phyloP scores from a whole-genome alignment of 37 sponge, comb jelly and placozoan species.

The Tethya wilhelma region DNA sequence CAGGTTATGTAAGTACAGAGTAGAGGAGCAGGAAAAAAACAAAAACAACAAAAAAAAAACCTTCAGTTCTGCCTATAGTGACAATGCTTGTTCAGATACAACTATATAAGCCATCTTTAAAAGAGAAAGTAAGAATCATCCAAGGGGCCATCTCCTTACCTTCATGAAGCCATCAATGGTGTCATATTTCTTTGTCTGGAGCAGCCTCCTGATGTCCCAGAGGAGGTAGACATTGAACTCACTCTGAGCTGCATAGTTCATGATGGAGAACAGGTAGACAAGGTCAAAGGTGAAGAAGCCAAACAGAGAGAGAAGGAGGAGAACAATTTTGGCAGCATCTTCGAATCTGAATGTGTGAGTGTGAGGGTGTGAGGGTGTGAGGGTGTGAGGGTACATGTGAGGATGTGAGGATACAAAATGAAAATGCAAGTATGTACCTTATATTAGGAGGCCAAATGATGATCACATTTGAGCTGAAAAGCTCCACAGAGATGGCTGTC shows the following conservation, averaged over 20 bases:
- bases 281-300: slow-evolving; percentile 76
- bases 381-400: too few relatives aligned
- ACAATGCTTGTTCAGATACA: too few relatives aligned
- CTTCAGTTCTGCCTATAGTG: too few relatives aligned
- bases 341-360: too few relatives aligned
- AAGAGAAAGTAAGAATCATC: too few relatives aligned
- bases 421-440: too few relatives aligned
- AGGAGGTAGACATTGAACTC: slow-evolving; percentile 72
- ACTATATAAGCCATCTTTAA: too few relatives aligned
- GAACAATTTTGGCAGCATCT: neutral
- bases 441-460: slow-evolving; percentile 9
- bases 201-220: slow-evolving; percentile 31
- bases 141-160: slow-evolving; percentile 39
- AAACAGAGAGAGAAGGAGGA: slow-evolving; percentile 31
- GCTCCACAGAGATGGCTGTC: slow-evolving; percentile 10
- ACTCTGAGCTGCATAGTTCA: slow-evolving; percentile 73
- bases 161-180: slow-evolving; percentile 62
- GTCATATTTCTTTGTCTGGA: slow-evolving; percentile 40
- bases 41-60: too few relatives aligned
- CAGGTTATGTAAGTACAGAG: too few relatives aligned
- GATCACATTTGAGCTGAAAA: slow-evolving; percentile 1
- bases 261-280: slow-evolving; percentile 66
- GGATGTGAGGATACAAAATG: too few relatives aligned
- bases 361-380: too few relatives aligned
- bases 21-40: too few relatives aligned